Evolutionary conservation across 2,888 invertebrate species (phyloP).

Genomic region (Furcula furcula): DNA sequence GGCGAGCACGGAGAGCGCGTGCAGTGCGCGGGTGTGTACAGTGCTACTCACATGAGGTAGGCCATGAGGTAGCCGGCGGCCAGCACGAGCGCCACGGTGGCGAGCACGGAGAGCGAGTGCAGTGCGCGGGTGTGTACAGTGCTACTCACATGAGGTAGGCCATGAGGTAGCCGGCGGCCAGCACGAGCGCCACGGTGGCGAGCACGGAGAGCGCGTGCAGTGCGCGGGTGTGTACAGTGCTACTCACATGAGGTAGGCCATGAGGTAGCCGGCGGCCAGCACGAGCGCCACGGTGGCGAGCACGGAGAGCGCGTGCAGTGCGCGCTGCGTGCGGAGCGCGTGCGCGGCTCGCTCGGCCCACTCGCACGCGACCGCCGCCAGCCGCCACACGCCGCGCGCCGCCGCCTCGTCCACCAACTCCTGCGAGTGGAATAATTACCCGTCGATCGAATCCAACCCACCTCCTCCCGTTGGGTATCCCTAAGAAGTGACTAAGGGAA

Average conservation of each 20-base stretch:
- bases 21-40: too few species aligned
- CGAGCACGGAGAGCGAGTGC: too few species aligned
- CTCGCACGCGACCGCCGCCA: constrained; percentile 57
- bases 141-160: constrained; percentile 81
- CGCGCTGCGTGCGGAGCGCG: constrained; percentile 88
- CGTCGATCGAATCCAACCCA: too few species aligned
- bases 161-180: constrained; percentile 91
- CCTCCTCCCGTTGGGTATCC: too few species aligned
- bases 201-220: constrained; percentile 90
- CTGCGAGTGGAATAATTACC: too few species aligned
- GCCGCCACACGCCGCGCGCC: constrained; percentile 85
- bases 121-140: too few species aligned
- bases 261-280: constrained; percentile 88
- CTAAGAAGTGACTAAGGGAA: too few species aligned
- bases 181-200: constrained; percentile 87
- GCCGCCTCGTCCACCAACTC: constrained; percentile 91
- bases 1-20: too few species aligned
- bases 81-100: too few species aligned
- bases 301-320: constrained; percentile 89
- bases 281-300: constrained; percentile 89
- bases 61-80: too few species aligned
- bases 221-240: too few species aligned
- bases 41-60: too few species aligned
- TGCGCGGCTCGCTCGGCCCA: constrained; percentile 82
- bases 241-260: constrained; percentile 85